phyloP scores from a whole-genome alignment of 2,797 vertebrate genomes.

The Triplophysa bombifrons region DNA sequence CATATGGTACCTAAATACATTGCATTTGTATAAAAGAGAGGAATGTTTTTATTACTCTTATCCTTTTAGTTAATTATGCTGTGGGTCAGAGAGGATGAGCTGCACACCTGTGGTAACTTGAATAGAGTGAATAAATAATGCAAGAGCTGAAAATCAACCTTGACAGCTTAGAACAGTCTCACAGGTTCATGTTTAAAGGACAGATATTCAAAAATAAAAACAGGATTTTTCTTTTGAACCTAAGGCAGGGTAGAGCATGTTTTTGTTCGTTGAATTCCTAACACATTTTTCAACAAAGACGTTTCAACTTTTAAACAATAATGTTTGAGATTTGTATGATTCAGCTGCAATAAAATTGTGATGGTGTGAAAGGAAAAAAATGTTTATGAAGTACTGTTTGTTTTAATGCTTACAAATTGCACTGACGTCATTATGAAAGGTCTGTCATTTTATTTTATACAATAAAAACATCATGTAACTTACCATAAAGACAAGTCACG shows the following conservation, averaged over 20 bases:
- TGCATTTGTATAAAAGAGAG: slow-evolving; percentile 22
- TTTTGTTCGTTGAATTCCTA: background rate
- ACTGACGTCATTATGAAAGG: background rate
- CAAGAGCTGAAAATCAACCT: slow-evolving; percentile 45
- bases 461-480: slow-evolving; percentile 23
- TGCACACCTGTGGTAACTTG: slow-evolving; percentile 45
- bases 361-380: background rate
- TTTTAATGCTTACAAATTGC: background rate
- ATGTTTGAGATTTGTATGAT: background rate
- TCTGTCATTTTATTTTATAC: background rate
- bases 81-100: slow-evolving; percentile 3
- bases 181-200: slow-evolving; percentile 20
- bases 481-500: slow-evolving; percentile 6
- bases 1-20: slow-evolving; percentile 1
- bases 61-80: slow-evolving; percentile 19
- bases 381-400: background rate
- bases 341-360: background rate
- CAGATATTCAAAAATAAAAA: slow-evolving; percentile 7
- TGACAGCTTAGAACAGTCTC: background rate
- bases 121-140: slow-evolving; percentile 52
- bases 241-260: too few relatives aligned
- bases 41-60: slow-evolving; percentile 45
- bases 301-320: background rate
- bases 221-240: background rate
- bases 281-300: background rate